These are phyloP conservation scores for Pavo muticus DNA, from an alignment of 2,113 vertebrate species.

Conservation along the genomic window DNA sequence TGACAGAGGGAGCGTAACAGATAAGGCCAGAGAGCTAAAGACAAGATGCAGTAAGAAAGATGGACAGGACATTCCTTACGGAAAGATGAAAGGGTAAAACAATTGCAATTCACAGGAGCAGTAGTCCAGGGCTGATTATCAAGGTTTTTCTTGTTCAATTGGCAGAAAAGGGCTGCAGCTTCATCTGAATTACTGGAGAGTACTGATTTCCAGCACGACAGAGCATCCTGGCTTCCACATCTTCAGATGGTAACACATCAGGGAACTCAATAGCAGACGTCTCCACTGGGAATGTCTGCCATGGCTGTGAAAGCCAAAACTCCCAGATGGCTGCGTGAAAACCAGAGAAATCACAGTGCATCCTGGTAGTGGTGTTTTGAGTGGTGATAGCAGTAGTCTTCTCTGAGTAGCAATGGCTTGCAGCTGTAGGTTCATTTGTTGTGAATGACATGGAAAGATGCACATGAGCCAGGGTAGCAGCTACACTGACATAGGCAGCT, in stretches of 20 bases:
- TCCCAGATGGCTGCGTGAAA: neutral
- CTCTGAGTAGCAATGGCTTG: neutral
- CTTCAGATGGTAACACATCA: neutral
- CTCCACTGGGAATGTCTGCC: neutral
- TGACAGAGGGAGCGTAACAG: neutral
- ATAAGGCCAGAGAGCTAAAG: neutral
- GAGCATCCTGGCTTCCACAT: neutral
- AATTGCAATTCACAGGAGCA: neutral
- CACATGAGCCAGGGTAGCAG: neutral
- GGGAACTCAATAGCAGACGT: neutral
- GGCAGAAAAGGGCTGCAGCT: neutral
- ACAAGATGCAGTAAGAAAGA: neutral
- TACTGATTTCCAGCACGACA: neutral
- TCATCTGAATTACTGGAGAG: neutral
- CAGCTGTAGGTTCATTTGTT: neutral
- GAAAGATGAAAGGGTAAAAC: neutral
- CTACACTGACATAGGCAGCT: neutral
- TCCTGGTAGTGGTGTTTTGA: neutral
- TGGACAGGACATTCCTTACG: neutral
- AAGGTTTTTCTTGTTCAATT: neutral
- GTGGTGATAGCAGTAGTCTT: neutral
- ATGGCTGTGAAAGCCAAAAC: neutral
- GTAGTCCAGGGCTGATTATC: accelerated
- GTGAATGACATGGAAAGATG: neutral
- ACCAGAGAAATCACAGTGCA: neutral